Evolutionary conservation across 1,140 invertebrate species (phyloP), one percentile per base, ranked within the genome.

Genomic region (Drosophila willistoni): DNA sequence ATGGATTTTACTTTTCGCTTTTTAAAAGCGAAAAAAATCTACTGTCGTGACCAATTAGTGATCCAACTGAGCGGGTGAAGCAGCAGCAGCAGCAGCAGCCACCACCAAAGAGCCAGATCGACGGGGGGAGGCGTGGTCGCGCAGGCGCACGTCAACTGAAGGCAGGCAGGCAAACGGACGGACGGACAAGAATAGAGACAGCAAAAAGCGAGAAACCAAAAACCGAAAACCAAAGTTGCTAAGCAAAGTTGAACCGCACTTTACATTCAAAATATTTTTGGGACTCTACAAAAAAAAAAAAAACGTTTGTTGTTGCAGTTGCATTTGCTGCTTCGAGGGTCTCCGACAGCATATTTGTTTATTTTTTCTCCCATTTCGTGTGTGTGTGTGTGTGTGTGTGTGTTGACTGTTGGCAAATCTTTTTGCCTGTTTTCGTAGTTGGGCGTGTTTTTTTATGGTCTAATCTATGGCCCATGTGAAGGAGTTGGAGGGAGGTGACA

Each of bases 241-340:
- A 64, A 66, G 56, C 60, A 57, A 71, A 51, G 44, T 70, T 68
- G 73, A 75, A 73, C 76, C 73, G 83, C 83, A 86, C 83, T 86
- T 86, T 87, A 87, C 83, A 87, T 87, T 87, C 83, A 87, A 87
- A 87, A 87, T 87, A 87, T 87, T 89, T 51, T 87, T 87, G 83
- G 83, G 83, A 87, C 83, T 87, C 77, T 87, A 22, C 22, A 87
- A 87, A 89, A 36, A 36, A 34, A 34, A 34, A 25, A 29, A 29
- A 29, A 36, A 36, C 79, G 83, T 70, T 87, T 80, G 64, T 77
- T 77, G 64, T 47, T 47, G 59, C 25, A 34, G 47, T 69, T 82
- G 67, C 55, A 29, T 61, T 41, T 69, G 72, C 22, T 54, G 44
- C 77, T 65, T 59, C 47, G 54, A 61, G 68, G 64, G 77, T 66